These are phyloP conservation scores for Pungitius pungitius DNA, from an alignment of 2,113 vertebrate genomes.

Conservation along the genomic window DNA sequence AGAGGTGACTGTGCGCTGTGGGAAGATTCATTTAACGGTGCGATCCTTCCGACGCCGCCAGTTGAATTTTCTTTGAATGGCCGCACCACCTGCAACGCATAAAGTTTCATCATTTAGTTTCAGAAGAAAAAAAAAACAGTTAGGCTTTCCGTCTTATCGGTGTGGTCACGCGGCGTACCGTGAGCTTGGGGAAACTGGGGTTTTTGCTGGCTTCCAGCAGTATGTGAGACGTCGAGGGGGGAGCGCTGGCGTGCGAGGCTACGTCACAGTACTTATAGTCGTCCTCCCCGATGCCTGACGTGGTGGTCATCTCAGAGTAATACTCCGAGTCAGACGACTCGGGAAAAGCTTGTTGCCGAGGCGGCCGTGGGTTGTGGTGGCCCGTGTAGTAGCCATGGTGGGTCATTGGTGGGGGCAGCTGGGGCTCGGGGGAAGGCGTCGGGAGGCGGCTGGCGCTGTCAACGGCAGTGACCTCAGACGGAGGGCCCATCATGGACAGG, in stretches of 20 bases:
- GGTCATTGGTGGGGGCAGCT: slow-evolving; percentile 77
- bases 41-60: slow-evolving; percentile 57
- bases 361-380: slow-evolving; percentile 70
- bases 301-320: slow-evolving; percentile 84
- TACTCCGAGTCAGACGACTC: slow-evolving; percentile 85
- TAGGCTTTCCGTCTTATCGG: not conserved
- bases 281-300: slow-evolving; percentile 81
- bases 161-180: slow-evolving; percentile 70
- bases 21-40: slow-evolving; percentile 70
- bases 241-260: slow-evolving; percentile 58
- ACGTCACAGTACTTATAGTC: slow-evolving; percentile 79
- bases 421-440: slow-evolving; percentile 73
- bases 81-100: slow-evolving; percentile 83
- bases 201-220: slow-evolving; percentile 88
- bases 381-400: slow-evolving; percentile 83
- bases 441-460: slow-evolving; percentile 75
- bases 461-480: slow-evolving; percentile 84
- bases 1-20: slow-evolving; percentile 70
- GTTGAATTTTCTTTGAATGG: slow-evolving; percentile 80
- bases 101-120: slow-evolving; percentile 13
- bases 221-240: slow-evolving; percentile 78
- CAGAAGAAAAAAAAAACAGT: slow-evolving; percentile 1
- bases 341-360: slow-evolving; percentile 76
- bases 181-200: slow-evolving; percentile 85
- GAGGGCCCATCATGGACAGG: slow-evolving; percentile 93